phyloP scores from a whole-genome alignment of 2,888 invertebrate genomes.

The Dromius quadrimaculatus region DNA sequence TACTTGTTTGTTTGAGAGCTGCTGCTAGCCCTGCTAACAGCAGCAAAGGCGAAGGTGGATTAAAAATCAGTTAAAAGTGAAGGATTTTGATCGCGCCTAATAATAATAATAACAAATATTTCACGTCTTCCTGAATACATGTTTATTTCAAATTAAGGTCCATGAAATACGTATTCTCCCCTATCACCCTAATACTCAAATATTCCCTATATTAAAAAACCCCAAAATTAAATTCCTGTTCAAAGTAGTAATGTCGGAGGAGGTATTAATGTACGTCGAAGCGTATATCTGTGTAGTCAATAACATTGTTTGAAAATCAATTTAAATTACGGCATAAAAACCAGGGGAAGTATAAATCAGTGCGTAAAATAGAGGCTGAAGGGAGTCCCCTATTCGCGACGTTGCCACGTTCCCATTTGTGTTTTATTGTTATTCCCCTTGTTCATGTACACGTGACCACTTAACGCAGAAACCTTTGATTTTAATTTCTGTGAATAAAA shows the following conservation, averaged over 20 bases:
- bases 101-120: no score
- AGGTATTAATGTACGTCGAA: slow-evolving; percentile 20
- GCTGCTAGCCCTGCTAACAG: no score
- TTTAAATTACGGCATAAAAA: slow-evolving; percentile 50
- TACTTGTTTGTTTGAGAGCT: no score
- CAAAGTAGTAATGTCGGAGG: neutral
- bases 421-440: neutral
- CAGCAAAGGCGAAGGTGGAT: no score
- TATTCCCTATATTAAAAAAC: slow-evolving; percentile 3
- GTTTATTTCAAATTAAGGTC: no score
- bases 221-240: slow-evolving; percentile 16
- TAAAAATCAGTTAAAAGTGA: no score
- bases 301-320: slow-evolving; percentile 51
- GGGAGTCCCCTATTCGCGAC: slow-evolving; percentile 34
- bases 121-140: no score
- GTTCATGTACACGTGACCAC: no score
- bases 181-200: no score
- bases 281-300: slow-evolving; percentile 40
- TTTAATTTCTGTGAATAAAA: neutral
- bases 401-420: slow-evolving; percentile 36
- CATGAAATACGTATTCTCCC: no score
- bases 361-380: slow-evolving; percentile 39
- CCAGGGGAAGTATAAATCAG: slow-evolving; percentile 48
- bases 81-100: no score
- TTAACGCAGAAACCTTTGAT: neutral